Evolutionary conservation across 2,888 invertebrate genomes (phyloP).

Genomic region (Xestia c-nigrum): DNA sequence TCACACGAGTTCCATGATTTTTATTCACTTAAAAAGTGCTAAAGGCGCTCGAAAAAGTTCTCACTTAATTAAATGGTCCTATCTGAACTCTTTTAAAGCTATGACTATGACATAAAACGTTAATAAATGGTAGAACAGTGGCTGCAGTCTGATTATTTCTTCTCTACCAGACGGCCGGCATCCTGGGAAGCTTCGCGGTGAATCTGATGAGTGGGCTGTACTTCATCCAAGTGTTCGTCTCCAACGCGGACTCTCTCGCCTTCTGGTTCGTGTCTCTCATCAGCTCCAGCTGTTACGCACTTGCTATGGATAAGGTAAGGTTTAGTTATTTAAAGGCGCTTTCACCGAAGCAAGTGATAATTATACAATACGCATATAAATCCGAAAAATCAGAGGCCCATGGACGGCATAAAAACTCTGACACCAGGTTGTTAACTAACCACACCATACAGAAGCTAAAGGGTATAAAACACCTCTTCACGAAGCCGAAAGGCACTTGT

Average conservation of each 20-base stretch:
- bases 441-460: too few relatives aligned
- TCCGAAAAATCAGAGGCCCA: too few relatives aligned
- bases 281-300: slow-evolving; percentile 95
- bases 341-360: background rate
- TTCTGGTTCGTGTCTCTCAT: slow-evolving; percentile 95
- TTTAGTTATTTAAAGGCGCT: background rate
- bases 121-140: background rate
- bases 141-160: background rate
- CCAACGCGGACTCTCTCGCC: slow-evolving; percentile 92
- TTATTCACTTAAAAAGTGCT: too few relatives aligned
- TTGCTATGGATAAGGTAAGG: slow-evolving; percentile 95
- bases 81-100: background rate
- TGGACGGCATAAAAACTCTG: too few relatives aligned
- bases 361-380: too few relatives aligned
- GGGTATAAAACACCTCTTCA: too few relatives aligned
- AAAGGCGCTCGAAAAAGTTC: too few relatives aligned
- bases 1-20: too few relatives aligned
- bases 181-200: slow-evolving; percentile 94
- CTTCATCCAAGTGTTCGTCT: slow-evolving; percentile 95
- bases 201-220: slow-evolving; percentile 95
- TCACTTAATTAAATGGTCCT: too few relatives aligned
- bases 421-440: too few relatives aligned
- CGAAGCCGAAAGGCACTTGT: too few relatives aligned
- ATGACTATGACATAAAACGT: background rate
- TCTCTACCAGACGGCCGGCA: slow-evolving; percentile 93